These are phyloP conservation scores for Carpatolechia fugitivella DNA, from an alignment of 2,888 invertebrate species.

Conservation along the genomic window DNA sequence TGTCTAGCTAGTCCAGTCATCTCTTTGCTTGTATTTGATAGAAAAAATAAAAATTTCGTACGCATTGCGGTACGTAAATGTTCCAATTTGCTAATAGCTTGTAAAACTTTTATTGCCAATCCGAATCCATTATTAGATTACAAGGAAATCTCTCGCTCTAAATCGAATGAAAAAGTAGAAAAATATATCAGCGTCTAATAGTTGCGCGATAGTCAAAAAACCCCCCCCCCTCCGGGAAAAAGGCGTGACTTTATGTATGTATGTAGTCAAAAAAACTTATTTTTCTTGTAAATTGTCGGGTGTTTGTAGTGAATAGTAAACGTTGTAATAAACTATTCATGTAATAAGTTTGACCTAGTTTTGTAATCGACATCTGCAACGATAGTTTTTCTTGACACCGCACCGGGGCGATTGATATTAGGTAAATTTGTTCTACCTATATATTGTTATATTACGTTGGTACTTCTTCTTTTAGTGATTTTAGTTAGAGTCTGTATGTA, in stretches of 20 bases:
- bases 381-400: neutral
- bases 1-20: too few relatives aligned
- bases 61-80: neutral
- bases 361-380: neutral
- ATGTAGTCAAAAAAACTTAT: neutral
- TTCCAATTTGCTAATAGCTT: neutral
- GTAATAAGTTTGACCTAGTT: neutral
- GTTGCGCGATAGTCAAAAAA: neutral
- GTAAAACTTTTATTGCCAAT: slow-evolving; percentile 4
- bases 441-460: too few relatives aligned
- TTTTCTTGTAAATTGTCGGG: neutral
- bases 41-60: too few relatives aligned
- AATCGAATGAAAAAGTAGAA: too few relatives aligned
- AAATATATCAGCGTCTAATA: too few relatives aligned
- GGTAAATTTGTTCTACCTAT: too few relatives aligned
- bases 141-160: neutral
- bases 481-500: too few relatives aligned
- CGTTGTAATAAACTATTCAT: neutral
- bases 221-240: too few relatives aligned
- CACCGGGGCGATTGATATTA: too few relatives aligned
- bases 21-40: neutral
- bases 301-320: neutral
- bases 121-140: neutral
- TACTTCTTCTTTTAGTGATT: too few relatives aligned
- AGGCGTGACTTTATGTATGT: too few relatives aligned